Base-by-base conservation (phyloP, 2,113 vertebrate genomes). In the Sula dactylatra region DNA sequence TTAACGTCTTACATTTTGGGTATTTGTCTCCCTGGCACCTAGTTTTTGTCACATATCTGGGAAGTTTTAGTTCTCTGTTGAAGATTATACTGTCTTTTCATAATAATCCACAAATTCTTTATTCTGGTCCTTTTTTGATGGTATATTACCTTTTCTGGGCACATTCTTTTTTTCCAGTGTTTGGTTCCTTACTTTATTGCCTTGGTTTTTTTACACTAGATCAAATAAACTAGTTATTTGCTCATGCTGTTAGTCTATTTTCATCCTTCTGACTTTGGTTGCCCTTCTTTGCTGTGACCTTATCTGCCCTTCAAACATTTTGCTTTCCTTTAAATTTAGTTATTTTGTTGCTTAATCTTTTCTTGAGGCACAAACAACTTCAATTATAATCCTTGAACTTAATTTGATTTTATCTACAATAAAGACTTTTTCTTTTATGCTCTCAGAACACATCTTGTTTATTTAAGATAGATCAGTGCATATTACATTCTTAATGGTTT, bases 351-450 rank as follows among this genome's bases (percentile, higher is more conserved):
- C 16, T 94, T 93, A 88, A 81, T 92, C 34, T 77, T 96, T 96
- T 92, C 67, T 88, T 62, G 64, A 88, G 72, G 67, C 80, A 94
- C 50, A 85, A 92, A 92, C 72, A 81, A 10, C n/a, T 94, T 96
- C 82, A 88, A 22, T 83, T 92, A 86, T 61, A 72, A 76, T 62
- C 50, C 29, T 92, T 71, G n/a, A 94, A 82, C 24, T 79, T 88
- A 69, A 86, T 96, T 93, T 93, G 49, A 69, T 92, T 93, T 97
- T 88, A 93, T 93, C 90, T 88, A 42, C 25, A 93, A 76, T 67
- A 69, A 70, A 94, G 45, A 82, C 29, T 29, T 78, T 62, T 88
- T 40, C 16, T 90, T 90, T 69, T 71, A 56, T 62, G 45, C 18
- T 91, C 91, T 94, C 62, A 93, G 82, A 82, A 52, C 18, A 86